Percentiles rank a stretch among this genome's conserved stretches.
Evolutionary conservation across 2,797 vertebrate genomes (phyloP).

Genomic region (Prionace glauca): DNA sequence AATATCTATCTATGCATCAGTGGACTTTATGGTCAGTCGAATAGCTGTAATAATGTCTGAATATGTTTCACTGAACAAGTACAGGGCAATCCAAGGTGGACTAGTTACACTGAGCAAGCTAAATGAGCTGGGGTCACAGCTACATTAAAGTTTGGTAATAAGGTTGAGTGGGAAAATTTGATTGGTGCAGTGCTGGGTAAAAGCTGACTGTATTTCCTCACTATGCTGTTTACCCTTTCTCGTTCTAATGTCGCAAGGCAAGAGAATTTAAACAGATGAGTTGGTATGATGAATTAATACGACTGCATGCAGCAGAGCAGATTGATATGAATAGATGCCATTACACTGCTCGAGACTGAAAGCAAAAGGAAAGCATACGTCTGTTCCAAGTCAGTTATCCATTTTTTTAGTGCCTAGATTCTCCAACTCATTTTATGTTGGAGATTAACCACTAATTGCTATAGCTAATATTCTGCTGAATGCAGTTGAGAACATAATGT

Average conservation of each 20-base stretch:
- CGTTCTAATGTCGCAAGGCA: neutral
- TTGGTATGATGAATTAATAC: neutral
- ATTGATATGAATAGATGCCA: neutral
- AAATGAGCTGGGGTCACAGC: constrained; percentile 14
- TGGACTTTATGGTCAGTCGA: constrained; percentile 16
- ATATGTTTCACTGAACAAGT: constrained; percentile 23
- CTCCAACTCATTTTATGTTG: neutral
- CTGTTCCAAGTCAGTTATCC: neutral
- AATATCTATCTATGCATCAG: constrained; percentile 5
- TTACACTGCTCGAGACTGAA: neutral
- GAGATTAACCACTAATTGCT: neutral
- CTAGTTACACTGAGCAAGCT: constrained; percentile 20
- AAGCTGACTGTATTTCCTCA: neutral
- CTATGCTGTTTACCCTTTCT: neutral
- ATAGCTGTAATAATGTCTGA: constrained; percentile 24
- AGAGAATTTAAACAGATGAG: neutral
- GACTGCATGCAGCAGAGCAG: neutral
- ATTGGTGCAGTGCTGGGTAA: neutral
- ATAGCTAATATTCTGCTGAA: neutral
- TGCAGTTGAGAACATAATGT: neutral
- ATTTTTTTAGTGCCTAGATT: neutral
- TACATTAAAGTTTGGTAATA: neutral
- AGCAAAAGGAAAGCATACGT: neutral
- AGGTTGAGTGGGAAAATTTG: neutral
- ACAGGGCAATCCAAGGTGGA: constrained; percentile 32